Evolutionary conservation across 2,113 vertebrate genomes (phyloP).

Genomic region (Oncorhynchus clarkii): DNA sequence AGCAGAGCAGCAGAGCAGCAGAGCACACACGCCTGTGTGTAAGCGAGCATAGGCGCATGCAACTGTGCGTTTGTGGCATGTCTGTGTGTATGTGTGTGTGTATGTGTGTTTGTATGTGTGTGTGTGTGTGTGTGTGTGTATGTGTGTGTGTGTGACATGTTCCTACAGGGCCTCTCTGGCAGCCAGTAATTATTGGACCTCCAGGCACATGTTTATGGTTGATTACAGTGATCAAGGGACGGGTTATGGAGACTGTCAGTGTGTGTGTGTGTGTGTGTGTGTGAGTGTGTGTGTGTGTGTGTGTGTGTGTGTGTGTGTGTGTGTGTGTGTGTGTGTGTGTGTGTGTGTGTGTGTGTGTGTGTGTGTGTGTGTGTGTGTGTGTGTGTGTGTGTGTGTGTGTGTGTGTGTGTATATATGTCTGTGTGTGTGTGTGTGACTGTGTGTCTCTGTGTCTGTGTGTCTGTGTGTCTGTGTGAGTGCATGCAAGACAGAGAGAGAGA

Average conservation of each 20-base stretch:
- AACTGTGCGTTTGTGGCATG: not conserved
- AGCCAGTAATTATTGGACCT: constrained; percentile 62
- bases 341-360: constrained; percentile 8
- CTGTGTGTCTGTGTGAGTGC: not conserved
- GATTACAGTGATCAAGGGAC: constrained; percentile 70
- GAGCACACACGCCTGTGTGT: constrained; percentile 6
- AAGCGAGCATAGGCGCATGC: no score
- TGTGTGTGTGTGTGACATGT: not conserved
- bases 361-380: no score
- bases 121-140: no score
- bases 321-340: constrained; percentile 18
- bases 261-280: constrained; percentile 7
- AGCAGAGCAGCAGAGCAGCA: constrained; percentile 14
- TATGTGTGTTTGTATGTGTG: no score
- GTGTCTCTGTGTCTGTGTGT: no score
- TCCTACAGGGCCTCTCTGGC: constrained; percentile 22
- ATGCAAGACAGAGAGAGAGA: not conserved
- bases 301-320: constrained; percentile 2
- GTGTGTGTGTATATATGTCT: constrained; percentile 28
- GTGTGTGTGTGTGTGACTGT: no score
- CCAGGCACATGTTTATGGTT: constrained; percentile 61
- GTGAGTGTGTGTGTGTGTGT: not conserved
- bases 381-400: constrained; percentile 67
- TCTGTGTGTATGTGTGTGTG: not conserved
- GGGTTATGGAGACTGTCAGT: constrained; percentile 58